phyloP scores from a whole-genome alignment of 2,113 vertebrate species.

The Oenanthe melanoleuca region DNA sequence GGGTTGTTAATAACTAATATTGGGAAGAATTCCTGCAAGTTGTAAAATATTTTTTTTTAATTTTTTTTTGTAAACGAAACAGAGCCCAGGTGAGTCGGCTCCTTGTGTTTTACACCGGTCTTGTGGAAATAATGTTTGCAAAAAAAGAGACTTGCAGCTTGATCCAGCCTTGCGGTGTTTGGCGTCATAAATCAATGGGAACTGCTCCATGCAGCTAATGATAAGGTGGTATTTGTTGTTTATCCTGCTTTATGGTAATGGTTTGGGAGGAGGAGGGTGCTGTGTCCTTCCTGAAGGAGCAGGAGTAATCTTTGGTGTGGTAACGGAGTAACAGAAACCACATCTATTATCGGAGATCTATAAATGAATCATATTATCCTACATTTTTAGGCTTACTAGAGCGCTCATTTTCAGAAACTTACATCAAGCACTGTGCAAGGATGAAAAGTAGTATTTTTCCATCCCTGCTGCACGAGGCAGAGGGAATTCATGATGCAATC shows the following conservation, averaged over 20 bases:
- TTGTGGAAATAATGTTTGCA: not conserved
- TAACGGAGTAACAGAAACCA: slow-evolving; percentile 50
- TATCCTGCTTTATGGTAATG: slow-evolving; percentile 61
- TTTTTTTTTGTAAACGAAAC: not conserved
- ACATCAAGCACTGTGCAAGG: slow-evolving; percentile 47
- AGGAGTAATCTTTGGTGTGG: slow-evolving; percentile 40
- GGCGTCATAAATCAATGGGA: slow-evolving; percentile 67
- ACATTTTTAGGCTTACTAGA: slow-evolving; percentile 58
- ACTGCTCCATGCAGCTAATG: slow-evolving; percentile 29
- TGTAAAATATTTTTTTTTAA: not conserved
- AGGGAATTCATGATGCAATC: slow-evolving; percentile 46
- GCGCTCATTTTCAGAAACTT: slow-evolving; percentile 71
- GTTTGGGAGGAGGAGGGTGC: slow-evolving; percentile 48
- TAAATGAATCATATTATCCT: slow-evolving; percentile 55
- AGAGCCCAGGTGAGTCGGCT: not conserved
- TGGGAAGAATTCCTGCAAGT: slow-evolving; percentile 58
- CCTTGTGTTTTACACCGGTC: not conserved
- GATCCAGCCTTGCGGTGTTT: slow-evolving; percentile 8
- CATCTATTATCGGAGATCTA: slow-evolving; percentile 56
- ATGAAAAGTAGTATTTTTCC: slow-evolving; percentile 70
- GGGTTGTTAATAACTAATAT: slow-evolving; percentile 60
- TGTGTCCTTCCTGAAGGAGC: slow-evolving; percentile 53
- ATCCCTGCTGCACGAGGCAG: slow-evolving; percentile 40
- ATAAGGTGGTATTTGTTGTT: slow-evolving; percentile 54
- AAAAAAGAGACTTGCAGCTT: not conserved